Conservation (phyloP, 2,113 vertebrate species). For the Sula dactylatra region DNA sequence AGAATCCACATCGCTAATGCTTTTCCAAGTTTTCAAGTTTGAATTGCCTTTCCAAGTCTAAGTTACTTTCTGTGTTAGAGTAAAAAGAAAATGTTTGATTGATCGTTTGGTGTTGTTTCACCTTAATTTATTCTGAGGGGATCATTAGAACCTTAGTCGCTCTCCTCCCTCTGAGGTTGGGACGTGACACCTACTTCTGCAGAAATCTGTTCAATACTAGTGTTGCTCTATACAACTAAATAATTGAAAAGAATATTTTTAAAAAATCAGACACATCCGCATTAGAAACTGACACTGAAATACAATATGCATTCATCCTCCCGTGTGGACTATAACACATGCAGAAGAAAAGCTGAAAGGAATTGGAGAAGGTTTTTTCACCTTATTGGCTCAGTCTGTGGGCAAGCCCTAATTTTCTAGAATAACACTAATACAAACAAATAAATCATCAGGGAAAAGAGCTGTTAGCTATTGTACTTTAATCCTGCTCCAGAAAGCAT, state of each 20-base stretch:
- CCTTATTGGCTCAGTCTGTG: neutral
- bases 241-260: neutral
- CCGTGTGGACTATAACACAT: neutral
- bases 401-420: neutral
- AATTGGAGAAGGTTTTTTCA: neutral
- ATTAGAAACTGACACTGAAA: neutral
- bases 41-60: no score
- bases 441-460: neutral
- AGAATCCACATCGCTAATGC: no score
- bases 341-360: neutral
- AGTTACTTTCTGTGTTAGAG: no score
- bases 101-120: no score
- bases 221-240: neutral
- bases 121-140: no score
- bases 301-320: neutral
- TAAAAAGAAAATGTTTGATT: no score
- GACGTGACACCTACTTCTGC: no score
- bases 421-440: neutral
- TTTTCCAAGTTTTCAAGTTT: no score
- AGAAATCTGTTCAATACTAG: neutral
- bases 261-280: neutral
- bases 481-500: neutral
- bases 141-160: no score
- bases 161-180: no score
- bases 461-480: neutral